These are phyloP conservation scores for Dasysyrphus tricinctus DNA, from an alignment of 2,888 invertebrate species.

Conservation along the genomic window DNA sequence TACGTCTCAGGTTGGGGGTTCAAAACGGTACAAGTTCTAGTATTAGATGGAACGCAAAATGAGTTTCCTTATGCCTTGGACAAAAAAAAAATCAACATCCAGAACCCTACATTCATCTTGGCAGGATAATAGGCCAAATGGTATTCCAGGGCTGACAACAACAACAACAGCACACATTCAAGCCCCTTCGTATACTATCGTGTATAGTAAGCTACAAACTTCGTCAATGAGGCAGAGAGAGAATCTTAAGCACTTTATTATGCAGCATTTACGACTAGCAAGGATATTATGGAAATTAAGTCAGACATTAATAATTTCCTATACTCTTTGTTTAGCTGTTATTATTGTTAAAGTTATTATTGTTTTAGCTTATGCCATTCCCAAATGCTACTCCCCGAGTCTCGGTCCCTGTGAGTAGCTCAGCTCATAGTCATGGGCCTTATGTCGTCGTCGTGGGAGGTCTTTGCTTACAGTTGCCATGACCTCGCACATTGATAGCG, in stretches of 20 bases:
- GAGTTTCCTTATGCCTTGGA: conserved; percentile 28
- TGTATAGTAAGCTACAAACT: conserved; percentile 16
- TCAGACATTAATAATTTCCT: conserved; percentile 76
- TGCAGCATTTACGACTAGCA: conserved; percentile 75
- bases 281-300: conserved; percentile 76
- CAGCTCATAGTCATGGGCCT: conserved; percentile 31
- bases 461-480: conserved; percentile 66
- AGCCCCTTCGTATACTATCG: conserved; percentile 21
- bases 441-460: conserved; percentile 35
- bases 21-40: conserved; percentile 25
- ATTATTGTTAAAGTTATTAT: conserved; percentile 73
- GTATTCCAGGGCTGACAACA: conserved; percentile 56
- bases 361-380: conserved; percentile 75
- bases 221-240: conserved; percentile 43
- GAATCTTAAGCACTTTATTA: conserved; percentile 74
- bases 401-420: background rate
- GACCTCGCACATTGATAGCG: conserved; percentile 75
- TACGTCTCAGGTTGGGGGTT: background rate
- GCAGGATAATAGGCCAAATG: conserved; percentile 71
- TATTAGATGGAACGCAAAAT: conserved; percentile 19
- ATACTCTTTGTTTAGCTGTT: conserved; percentile 74
- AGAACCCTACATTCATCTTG: conserved; percentile 31
- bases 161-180: conserved; percentile 18
- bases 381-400: conserved; percentile 59
- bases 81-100: conserved; percentile 26